These are phyloP conservation scores for Chymomyza fuscimana DNA, from an alignment of 2,888 invertebrate genomes.

Conservation along the genomic window DNA sequence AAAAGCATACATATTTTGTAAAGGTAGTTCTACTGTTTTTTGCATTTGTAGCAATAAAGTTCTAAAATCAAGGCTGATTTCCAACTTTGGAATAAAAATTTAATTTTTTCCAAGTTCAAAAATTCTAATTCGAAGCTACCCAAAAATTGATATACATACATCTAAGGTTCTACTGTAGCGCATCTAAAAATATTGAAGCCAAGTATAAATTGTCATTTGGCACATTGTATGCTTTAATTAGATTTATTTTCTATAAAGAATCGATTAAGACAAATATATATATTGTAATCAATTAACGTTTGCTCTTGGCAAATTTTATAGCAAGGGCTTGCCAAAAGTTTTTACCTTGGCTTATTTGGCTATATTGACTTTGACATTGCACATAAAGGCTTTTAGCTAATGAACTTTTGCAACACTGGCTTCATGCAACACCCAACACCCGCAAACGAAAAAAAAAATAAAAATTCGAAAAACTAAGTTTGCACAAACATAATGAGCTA, in stretches of 20 bases:
- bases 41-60: no score
- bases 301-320: background rate
- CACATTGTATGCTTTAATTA: slow-evolving; percentile 62
- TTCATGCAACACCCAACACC: background rate
- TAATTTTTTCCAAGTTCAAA: no score
- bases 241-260: slow-evolving; percentile 38
- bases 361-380: background rate
- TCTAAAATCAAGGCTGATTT: no score
- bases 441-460: background rate
- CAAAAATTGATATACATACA: no score
- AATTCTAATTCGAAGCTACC: no score
- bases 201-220: slow-evolving; percentile 25
- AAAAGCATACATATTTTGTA: no score
- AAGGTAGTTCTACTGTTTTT: no score
- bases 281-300: slow-evolving; percentile 54
- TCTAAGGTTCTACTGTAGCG: background rate
- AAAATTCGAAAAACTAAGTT: slow-evolving; percentile 15
- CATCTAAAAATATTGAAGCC: background rate
- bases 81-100: no score
- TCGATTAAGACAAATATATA: slow-evolving; percentile 53
- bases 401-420: slow-evolving; percentile 51
- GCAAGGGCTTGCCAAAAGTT: background rate
- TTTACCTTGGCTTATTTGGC: background rate
- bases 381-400: slow-evolving; percentile 61
- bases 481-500: slow-evolving; percentile 62